Evolutionary conservation across 2,888 invertebrate species (phyloP).

Genomic region (Mechanitis mazaeus): DNA sequence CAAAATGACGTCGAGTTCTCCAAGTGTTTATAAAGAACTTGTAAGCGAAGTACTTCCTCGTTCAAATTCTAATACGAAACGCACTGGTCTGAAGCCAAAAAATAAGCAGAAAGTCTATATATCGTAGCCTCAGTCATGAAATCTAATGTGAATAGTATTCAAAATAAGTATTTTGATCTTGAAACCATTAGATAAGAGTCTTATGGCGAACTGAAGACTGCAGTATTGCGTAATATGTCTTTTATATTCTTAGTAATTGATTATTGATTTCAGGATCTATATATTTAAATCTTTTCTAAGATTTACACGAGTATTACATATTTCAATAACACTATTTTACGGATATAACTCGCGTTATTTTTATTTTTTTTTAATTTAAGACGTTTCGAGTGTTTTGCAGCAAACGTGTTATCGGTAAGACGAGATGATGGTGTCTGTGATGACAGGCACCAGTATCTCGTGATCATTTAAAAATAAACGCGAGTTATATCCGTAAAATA

Average conservation of each 20-base stretch:
- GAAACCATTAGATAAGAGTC: slow-evolving; percentile 1
- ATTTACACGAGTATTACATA: background rate
- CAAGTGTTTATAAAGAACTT: slow-evolving; percentile 27
- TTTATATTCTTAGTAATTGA: background rate
- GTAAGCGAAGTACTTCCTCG: slow-evolving; percentile 29
- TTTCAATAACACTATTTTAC: no score
- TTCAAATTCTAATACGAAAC: slow-evolving; percentile 29
- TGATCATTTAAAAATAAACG: no score
- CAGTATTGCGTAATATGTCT: background rate
- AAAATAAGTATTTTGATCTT: slow-evolving; percentile 6
- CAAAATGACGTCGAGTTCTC: slow-evolving; percentile 28
- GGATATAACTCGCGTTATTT: no score
- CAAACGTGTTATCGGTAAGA: no score
- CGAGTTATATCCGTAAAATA: no score
- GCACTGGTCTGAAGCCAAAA: slow-evolving; percentile 28
- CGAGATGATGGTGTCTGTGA: no score
- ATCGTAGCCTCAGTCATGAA: slow-evolving; percentile 25
- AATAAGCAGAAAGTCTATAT: slow-evolving; percentile 28
- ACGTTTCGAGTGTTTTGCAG: no score
- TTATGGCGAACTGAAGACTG: background rate
- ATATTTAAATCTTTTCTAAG: background rate
- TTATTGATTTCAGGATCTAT: background rate
- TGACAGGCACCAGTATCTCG: no score
- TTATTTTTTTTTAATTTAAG: no score
- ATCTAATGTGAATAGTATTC: slow-evolving; percentile 20